These are phyloP conservation scores for Scaptodrosophila latifasciaeformis DNA, from an alignment of 2,888 invertebrate genomes.

Conservation along the genomic window DNA sequence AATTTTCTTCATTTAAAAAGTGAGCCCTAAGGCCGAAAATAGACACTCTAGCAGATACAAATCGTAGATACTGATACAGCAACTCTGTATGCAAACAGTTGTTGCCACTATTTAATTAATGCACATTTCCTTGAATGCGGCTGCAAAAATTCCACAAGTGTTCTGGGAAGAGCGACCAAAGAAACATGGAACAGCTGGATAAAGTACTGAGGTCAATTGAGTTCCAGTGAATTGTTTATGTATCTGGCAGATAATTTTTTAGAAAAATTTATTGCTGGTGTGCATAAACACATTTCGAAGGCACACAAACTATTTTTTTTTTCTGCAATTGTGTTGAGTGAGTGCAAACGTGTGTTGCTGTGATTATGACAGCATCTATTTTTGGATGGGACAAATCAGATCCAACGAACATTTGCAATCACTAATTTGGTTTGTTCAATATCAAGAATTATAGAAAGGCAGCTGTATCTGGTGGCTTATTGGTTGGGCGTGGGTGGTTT, in stretches of 20 bases:
- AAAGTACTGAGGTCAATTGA: neutral
- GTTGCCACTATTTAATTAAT: neutral
- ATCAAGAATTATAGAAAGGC: neutral
- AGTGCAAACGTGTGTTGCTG: slow-evolving; percentile 18
- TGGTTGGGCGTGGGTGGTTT: slow-evolving; percentile 4
- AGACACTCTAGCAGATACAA: slow-evolving; percentile 32
- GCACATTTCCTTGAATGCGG: neutral
- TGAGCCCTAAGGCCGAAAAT: slow-evolving; percentile 41
- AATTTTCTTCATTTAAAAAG: slow-evolving; percentile 30
- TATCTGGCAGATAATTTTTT: neutral
- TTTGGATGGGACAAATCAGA: slow-evolving; percentile 36
- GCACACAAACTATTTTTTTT: slow-evolving; percentile 19
- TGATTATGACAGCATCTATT: slow-evolving; percentile 57
- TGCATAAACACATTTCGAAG: neutral
- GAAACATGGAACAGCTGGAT: too few relatives aligned
- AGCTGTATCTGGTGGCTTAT: neutral
- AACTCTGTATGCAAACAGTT: neutral
- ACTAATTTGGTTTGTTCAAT: neutral
- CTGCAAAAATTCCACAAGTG: slow-evolving; percentile 1
- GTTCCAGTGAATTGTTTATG: slow-evolving; percentile 43
- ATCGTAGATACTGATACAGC: neutral
- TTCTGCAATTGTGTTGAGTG: slow-evolving; percentile 3
- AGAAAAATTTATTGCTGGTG: neutral
- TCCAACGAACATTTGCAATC: slow-evolving; percentile 21
- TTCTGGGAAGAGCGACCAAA: neutral